phyloP scores from a whole-genome alignment of 2,113 vertebrate species.

The Archocentrus centrarchus region DNA sequence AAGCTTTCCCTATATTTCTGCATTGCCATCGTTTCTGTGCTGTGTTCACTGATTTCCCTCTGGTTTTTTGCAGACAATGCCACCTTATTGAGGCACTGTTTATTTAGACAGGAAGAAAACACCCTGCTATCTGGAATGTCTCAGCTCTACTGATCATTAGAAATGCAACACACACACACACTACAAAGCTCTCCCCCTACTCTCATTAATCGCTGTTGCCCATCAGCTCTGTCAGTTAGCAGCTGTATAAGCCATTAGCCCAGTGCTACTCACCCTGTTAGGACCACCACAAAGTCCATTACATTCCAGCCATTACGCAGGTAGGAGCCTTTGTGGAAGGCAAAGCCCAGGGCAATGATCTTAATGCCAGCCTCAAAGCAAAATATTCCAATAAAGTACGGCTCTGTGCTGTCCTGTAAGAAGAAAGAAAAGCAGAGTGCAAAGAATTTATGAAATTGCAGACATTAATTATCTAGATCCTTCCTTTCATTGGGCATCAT shows the following conservation, averaged over 20 bases:
- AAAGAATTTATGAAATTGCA: neutral
- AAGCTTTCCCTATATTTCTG: neutral
- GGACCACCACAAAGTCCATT: constrained; percentile 97
- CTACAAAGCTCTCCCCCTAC: constrained; percentile 17
- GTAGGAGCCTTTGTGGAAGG: constrained; percentile 95
- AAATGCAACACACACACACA: constrained; percentile 38
- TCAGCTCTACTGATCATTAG: constrained; percentile 48
- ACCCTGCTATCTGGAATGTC: constrained; percentile 49
- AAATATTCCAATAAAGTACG: constrained; percentile 98
- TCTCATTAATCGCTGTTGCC: constrained; percentile 56
- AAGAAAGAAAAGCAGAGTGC: constrained; percentile 7
- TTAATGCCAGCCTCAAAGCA: constrained; percentile 98
- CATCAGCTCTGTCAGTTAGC: constrained; percentile 64
- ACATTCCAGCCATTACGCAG: constrained; percentile 96
- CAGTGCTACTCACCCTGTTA: constrained; percentile 89
- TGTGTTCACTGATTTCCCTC: neutral
- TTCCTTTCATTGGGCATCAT: no score
- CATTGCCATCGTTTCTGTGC: neutral
- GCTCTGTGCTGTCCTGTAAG: constrained; percentile 93
- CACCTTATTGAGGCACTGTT: constrained; percentile 31
- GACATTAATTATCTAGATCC: no score
- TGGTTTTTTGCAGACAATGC: neutral
- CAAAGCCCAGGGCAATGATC: constrained; percentile 94
- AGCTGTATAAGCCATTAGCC: constrained; percentile 62
- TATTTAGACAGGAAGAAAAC: constrained; percentile 53